A percentile compares a stretch with the other conserved stretches of the same genome.
Conservation (phyloP, 2,888 invertebrate species). For the Gortyna flavago region DNA sequence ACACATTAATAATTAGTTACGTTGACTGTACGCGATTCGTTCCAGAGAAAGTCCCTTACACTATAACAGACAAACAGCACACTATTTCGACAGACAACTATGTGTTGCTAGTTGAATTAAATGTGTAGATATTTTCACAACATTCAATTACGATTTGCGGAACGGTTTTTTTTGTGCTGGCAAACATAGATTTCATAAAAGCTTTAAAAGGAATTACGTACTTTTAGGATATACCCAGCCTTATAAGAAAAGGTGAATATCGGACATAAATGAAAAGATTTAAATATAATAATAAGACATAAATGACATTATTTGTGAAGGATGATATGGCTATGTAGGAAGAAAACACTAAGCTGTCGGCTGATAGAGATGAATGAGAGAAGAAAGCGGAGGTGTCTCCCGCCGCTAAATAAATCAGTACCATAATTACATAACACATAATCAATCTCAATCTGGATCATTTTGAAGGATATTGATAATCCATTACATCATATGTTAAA, state of each 20-base stretch:
- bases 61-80: slow-evolving; percentile 58
- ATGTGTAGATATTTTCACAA: slow-evolving; percentile 56
- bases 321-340: background rate
- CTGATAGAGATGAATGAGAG: background rate
- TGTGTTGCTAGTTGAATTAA: slow-evolving; percentile 60
- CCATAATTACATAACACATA: no score
- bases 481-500: no score
- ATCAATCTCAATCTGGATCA: no score
- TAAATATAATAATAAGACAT: no score
- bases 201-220: background rate
- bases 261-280: background rate
- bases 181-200: slow-evolving; percentile 26
- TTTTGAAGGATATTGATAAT: no score
- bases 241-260: background rate
- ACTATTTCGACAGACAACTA: slow-evolving; percentile 61
- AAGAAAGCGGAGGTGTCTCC: background rate
- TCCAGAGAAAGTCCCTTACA: slow-evolving; percentile 81
- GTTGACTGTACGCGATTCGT: slow-evolving; percentile 80
- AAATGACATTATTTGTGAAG: slow-evolving; percentile 1
- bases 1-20: slow-evolving; percentile 82
- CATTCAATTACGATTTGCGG: slow-evolving; percentile 22
- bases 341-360: background rate
- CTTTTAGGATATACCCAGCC: background rate
- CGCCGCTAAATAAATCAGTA: background rate
- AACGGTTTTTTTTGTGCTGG: slow-evolving; percentile 30